Percentiles rank a stretch among this genome's conserved stretches.
These are phyloP conservation scores for Eumacrocentrus americanus DNA, from an alignment of 2,888 invertebrate genomes.

Conservation along the genomic window DNA sequence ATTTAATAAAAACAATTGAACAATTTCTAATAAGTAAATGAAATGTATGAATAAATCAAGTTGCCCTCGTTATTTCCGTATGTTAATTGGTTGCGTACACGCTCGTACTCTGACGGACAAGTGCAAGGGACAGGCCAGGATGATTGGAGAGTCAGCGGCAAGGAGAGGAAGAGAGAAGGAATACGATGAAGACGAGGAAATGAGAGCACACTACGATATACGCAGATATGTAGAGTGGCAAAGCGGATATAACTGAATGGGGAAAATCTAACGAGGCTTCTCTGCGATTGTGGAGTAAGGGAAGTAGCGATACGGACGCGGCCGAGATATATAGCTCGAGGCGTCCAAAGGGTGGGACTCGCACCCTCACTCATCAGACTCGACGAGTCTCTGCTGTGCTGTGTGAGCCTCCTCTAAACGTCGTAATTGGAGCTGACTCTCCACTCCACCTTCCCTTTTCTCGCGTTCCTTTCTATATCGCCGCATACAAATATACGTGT, in stretches of 20 bases:
- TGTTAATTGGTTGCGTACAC: constrained; percentile 22
- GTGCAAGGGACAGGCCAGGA: constrained; percentile 5
- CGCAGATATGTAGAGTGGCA: constrained; percentile 28
- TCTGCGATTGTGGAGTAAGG: constrained; percentile 17
- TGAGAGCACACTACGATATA: constrained; percentile 16
- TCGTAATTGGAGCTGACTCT: constrained; percentile 46
- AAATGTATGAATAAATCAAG: background rate
- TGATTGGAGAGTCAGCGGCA: constrained; percentile 15
- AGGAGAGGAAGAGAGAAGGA: constrained; percentile 11
- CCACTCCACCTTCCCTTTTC: constrained; percentile 20
- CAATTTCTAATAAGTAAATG: too few species aligned
- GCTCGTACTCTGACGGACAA: background rate
- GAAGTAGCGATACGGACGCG: constrained; percentile 23
- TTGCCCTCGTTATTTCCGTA: too few species aligned
- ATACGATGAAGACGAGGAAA: constrained; percentile 19
- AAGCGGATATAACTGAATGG: constrained; percentile 41
- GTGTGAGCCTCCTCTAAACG: constrained; percentile 40
- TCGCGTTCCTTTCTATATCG: constrained; percentile 11
- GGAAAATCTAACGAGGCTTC: constrained; percentile 42
- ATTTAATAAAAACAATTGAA: background rate
- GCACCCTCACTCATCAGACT: constrained; percentile 34
- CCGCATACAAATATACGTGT: constrained; percentile 14
- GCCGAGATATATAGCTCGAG: constrained; percentile 34
- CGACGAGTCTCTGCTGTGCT: constrained; percentile 23
- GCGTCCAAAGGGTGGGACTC: constrained; percentile 34